Conservation (phyloP, 2,797 vertebrate genomes). For the Betta splendens region DNA sequence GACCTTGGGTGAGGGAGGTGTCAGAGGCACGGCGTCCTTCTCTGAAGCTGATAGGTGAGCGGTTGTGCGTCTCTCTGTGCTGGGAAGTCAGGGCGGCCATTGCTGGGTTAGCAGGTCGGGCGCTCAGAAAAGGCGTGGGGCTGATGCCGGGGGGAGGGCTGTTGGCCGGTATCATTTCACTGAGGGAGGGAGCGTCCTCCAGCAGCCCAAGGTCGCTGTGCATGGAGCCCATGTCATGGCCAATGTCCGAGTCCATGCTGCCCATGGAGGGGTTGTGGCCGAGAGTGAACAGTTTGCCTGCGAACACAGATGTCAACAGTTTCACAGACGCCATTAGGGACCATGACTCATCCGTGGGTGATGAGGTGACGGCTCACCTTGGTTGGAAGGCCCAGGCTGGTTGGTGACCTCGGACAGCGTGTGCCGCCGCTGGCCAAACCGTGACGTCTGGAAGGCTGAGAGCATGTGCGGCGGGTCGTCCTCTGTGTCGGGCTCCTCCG, state of each 20-base stretch:
- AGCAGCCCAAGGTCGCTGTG: slow-evolving; percentile 90
- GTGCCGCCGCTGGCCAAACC: slow-evolving; percentile 91
- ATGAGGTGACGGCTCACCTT: slow-evolving; percentile 77
- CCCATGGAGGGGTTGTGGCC: slow-evolving; percentile 91
- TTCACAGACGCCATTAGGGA: slow-evolving; percentile 1
- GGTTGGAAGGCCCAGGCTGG: slow-evolving; percentile 83
- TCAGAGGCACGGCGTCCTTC: slow-evolving; percentile 96
- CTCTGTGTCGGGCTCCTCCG: slow-evolving; percentile 88
- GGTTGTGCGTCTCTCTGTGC: slow-evolving; percentile 92
- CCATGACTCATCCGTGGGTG: not conserved
- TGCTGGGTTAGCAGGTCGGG: slow-evolving; percentile 88
- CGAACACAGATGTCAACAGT: not conserved
- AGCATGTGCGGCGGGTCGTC: slow-evolving; percentile 90
- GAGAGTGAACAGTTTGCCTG: slow-evolving; percentile 90
- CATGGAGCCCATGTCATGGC: slow-evolving; percentile 90
- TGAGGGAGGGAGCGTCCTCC: slow-evolving; percentile 86
- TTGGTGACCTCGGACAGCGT: slow-evolving; percentile 97
- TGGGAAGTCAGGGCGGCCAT: slow-evolving; percentile 90
- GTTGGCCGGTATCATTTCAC: slow-evolving; percentile 84
- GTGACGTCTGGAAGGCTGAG: slow-evolving; percentile 88
- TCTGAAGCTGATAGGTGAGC: slow-evolving; percentile 96
- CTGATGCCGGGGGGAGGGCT: slow-evolving; percentile 75
- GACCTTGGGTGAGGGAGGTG: slow-evolving; percentile 98
- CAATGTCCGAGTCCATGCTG: slow-evolving; percentile 89
- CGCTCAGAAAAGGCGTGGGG: slow-evolving; percentile 83